phyloP scores from a whole-genome alignment of 2,797 vertebrate genomes.

The Salmo trutta region DNA sequence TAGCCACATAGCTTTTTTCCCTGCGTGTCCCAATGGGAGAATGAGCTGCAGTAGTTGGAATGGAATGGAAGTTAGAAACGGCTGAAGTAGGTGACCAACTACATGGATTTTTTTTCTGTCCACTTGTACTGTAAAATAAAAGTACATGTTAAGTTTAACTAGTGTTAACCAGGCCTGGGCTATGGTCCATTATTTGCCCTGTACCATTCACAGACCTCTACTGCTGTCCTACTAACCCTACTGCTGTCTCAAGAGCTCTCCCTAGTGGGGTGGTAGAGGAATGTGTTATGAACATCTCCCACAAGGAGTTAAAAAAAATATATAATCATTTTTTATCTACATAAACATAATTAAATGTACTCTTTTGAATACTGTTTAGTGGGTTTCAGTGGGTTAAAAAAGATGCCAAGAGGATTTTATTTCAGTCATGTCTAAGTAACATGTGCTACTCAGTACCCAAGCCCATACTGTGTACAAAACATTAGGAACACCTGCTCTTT shows the following conservation, averaged over 20 bases:
- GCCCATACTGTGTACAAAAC: too few species aligned
- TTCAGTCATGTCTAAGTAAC: too few species aligned
- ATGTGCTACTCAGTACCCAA: too few species aligned
- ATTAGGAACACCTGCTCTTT: too few species aligned
- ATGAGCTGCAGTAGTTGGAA: background rate
- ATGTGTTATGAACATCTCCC: conserved; percentile 2
- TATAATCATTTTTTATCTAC: too few species aligned
- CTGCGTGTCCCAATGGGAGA: too few species aligned
- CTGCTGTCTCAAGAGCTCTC: conserved; percentile 40
- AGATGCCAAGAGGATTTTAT: too few species aligned
- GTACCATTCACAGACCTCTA: background rate
- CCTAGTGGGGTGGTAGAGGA: conserved; percentile 45
- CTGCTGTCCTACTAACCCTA: background rate
- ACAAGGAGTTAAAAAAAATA: background rate
- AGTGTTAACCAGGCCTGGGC: background rate
- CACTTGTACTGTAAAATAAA: background rate
- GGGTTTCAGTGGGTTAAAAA: too few species aligned
- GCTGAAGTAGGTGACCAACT: background rate
- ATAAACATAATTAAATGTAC: too few species aligned
- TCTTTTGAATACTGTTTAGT: too few species aligned
- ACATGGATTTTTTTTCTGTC: background rate
- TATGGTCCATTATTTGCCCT: background rate
- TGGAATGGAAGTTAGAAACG: background rate
- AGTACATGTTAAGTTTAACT: background rate
- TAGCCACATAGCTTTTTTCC: background rate